Percentiles rank a stretch among this genome's conserved stretches.
These are phyloP conservation scores for Zonotrichia leucophrys DNA, from an alignment of 2,113 vertebrate genomes.

Conservation along the genomic window DNA sequence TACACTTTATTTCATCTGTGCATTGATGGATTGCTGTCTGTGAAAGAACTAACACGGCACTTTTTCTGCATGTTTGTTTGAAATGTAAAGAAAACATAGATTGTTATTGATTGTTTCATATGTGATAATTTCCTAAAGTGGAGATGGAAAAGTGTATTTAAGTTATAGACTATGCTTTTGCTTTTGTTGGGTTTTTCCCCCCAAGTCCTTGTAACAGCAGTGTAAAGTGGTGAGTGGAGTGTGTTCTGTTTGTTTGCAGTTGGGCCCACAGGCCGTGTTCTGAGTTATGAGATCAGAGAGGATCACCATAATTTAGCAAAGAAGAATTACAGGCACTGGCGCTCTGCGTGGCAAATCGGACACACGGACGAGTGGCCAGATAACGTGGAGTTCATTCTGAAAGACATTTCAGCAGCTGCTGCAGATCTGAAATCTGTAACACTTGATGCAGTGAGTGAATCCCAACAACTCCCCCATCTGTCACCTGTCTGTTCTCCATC, in stretches of 20 bases:
- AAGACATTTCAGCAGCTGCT: constrained; percentile 77
- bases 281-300: constrained; percentile 86
- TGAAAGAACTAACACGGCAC: neutral
- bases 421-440: constrained; percentile 72
- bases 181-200: neutral
- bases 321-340: constrained; percentile 85
- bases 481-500: neutral
- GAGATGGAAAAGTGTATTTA: neutral
- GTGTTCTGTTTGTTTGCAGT: constrained; percentile 73
- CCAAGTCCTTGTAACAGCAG: neutral
- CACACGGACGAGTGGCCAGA: constrained; percentile 84
- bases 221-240: neutral
- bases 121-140: neutral
- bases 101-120: neutral
- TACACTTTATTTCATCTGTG: neutral
- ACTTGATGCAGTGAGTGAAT: constrained; percentile 87
- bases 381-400: constrained; percentile 83
- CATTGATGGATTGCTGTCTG: neutral
- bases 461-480: neutral
- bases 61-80: neutral
- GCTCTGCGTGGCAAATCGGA: constrained; percentile 78
- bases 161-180: neutral
- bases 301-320: constrained; percentile 83
- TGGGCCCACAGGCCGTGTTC: constrained; percentile 81
- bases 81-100: neutral